Conservation (phyloP, 2,797 vertebrate species). For the Falco cherrug region DNA sequence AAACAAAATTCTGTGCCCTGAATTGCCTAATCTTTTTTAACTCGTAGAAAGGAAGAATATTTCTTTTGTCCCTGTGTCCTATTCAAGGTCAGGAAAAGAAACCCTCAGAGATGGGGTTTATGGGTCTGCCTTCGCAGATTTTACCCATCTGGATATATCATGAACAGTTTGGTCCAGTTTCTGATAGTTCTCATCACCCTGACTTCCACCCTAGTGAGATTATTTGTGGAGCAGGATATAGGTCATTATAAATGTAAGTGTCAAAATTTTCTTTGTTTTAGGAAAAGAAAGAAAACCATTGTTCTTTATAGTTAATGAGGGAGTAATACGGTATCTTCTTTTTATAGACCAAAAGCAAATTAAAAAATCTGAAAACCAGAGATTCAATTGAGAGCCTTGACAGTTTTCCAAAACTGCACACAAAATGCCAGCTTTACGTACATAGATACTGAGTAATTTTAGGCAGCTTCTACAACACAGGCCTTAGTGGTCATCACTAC, state of each 20-base stretch:
- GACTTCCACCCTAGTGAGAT: not conserved
- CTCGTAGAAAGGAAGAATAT: not conserved
- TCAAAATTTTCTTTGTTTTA: not conserved
- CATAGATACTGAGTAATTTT: not conserved
- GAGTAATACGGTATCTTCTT: not conserved
- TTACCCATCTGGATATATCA: not conserved
- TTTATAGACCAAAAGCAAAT: not conserved
- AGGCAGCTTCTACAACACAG: not conserved
- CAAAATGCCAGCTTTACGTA: not conserved
- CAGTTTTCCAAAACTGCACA: not conserved
- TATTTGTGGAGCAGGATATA: not conserved
- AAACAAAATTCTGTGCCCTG: slow-evolving; percentile 25
- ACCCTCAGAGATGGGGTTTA: not conserved
- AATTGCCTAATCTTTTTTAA: not conserved
- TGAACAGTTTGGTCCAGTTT: not conserved
- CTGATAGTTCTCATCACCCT: not conserved
- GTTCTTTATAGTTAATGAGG: not conserved
- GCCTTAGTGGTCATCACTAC: not conserved
- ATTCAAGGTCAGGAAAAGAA: not conserved
- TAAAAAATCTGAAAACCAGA: not conserved
- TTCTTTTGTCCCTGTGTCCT: not conserved
- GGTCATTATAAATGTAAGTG: not conserved
- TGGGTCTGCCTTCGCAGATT: not conserved
- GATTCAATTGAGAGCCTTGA: not conserved
- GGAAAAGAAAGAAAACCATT: not conserved